Evolutionary conservation across 2,888 invertebrate genomes (phyloP).

Genomic region (Gisinianus flammeolus): DNA sequence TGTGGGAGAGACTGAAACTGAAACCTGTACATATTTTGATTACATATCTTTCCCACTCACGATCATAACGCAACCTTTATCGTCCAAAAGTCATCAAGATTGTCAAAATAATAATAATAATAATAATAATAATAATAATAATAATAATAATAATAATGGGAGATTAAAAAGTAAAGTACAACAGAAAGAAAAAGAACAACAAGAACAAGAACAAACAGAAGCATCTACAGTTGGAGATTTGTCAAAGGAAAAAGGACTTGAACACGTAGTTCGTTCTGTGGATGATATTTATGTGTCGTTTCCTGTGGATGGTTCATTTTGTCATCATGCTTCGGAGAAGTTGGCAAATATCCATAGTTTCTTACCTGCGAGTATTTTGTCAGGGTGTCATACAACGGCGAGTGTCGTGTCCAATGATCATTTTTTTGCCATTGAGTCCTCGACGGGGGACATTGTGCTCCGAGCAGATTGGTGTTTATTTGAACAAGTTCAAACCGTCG

Average conservation of each 20-base stretch:
- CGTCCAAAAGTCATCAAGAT: constrained; percentile 22
- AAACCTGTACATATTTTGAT: constrained; percentile 46
- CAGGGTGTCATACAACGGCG: constrained; percentile 49
- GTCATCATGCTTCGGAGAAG: constrained; percentile 55
- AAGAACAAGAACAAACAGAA: no score
- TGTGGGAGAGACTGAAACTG: background rate
- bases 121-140: background rate
- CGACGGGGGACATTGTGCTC: constrained; percentile 52
- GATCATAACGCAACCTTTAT: constrained; percentile 51
- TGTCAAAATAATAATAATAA: constrained; percentile 1
- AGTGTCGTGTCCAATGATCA: constrained; percentile 44
- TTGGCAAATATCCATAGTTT: constrained; percentile 51
- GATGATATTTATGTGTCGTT: constrained; percentile 58
- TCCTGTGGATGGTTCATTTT: constrained; percentile 51
- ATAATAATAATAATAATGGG: background rate
- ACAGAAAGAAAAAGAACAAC: no score
- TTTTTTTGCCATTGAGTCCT: constrained; percentile 52
- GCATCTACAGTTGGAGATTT: background rate
- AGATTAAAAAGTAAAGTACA: no score
- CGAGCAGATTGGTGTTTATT: constrained; percentile 57
- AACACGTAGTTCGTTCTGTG: constrained; percentile 49
- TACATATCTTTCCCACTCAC: constrained; percentile 58
- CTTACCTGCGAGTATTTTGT: constrained; percentile 53
- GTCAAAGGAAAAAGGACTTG: no score
- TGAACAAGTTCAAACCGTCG: constrained; percentile 53